Evolutionary conservation across 2,888 invertebrate genomes (phyloP).

Genomic region (Caenorhabditis japonica): DNA sequence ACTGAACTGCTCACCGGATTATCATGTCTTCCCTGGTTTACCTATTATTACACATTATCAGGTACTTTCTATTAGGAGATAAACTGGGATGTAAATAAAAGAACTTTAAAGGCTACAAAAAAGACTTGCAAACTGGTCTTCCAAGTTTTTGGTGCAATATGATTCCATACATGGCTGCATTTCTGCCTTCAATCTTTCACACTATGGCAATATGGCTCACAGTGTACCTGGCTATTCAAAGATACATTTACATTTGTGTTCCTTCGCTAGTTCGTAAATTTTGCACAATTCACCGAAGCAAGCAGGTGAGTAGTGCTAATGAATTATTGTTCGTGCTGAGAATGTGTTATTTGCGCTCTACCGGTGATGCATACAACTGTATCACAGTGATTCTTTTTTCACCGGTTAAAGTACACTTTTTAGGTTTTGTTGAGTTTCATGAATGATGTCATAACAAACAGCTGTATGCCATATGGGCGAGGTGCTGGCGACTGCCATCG

Average conservation of each 20-base stretch:
- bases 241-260: slow-evolving; percentile 95
- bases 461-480: too few relatives aligned
- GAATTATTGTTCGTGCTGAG: too few relatives aligned
- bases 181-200: slow-evolving; percentile 88
- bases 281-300: slow-evolving; percentile 80
- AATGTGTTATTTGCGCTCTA: too few relatives aligned
- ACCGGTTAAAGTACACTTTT: too few relatives aligned
- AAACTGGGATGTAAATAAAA: slow-evolving; percentile 4
- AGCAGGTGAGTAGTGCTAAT: slow-evolving; percentile 62
- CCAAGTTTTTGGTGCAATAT: slow-evolving; percentile 77
- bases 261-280: slow-evolving; percentile 88
- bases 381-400: too few relatives aligned
- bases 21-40: slow-evolving; percentile 74
- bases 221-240: slow-evolving; percentile 89
- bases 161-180: slow-evolving; percentile 80
- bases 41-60: slow-evolving; percentile 75
- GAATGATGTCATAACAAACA: too few relatives aligned
- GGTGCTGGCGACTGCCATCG: too few relatives aligned
- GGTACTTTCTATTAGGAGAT: too few relatives aligned
- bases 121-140: slow-evolving; percentile 65
- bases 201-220: slow-evolving; percentile 95
- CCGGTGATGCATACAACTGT: too few relatives aligned
- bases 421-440: too few relatives aligned
- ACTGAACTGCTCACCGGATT: slow-evolving; percentile 73
- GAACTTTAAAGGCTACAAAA: slow-evolving; percentile 60